Percentiles rank a stretch among this genome's conserved stretches.
phyloP scores from a whole-genome alignment of 2,113 vertebrate species.

The Sitta europaea region DNA sequence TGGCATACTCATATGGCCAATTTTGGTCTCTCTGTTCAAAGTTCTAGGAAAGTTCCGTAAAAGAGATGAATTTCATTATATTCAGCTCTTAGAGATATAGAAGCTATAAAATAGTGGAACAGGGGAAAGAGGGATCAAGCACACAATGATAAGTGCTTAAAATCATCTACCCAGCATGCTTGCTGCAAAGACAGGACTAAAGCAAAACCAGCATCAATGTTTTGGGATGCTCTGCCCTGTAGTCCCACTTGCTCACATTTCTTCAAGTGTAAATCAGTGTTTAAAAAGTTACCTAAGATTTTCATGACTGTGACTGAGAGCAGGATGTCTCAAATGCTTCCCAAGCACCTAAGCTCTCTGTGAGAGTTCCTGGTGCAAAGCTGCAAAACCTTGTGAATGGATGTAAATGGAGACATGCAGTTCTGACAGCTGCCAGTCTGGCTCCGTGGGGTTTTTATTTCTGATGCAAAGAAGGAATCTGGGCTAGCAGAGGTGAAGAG shows the following conservation, averaged over 20 bases:
- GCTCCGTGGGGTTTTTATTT: not conserved
- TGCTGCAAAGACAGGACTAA: not conserved
- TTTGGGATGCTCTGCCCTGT: not conserved
- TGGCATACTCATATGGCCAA: not conserved
- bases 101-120: not conserved
- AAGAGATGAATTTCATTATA: not conserved
- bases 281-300: not conserved
- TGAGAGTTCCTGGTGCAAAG: not conserved
- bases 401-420: not conserved
- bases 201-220: not conserved
- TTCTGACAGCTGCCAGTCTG: not conserved
- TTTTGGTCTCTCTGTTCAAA: not conserved
- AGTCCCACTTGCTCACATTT: not conserved
- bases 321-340: not conserved
- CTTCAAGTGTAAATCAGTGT: not conserved
- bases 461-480: not conserved
- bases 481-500: not conserved
- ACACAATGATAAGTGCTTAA: not conserved
- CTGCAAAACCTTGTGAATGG: not conserved
- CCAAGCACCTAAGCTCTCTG: not conserved
- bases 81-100: not conserved
- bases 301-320: not conserved
- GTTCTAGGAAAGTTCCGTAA: not conserved
- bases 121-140: not conserved
- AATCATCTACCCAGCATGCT: not conserved